Base-by-base conservation (phyloP, 2,113 vertebrate genomes). In the Phocoena sinus region DNA sequence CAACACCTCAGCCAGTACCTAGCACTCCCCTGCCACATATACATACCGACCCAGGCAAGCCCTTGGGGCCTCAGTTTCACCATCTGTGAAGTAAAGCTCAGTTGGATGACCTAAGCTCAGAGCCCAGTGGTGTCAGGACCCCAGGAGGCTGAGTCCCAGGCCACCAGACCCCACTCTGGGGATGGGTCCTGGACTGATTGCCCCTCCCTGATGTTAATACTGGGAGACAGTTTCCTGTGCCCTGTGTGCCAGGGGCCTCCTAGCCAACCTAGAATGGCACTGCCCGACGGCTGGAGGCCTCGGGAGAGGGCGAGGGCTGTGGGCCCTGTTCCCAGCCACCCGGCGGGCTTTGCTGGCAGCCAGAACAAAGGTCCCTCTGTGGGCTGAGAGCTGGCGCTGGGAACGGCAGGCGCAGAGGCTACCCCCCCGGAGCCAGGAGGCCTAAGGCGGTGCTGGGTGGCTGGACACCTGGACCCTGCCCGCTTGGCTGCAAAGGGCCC, bases 361-460 rank as follows among this genome's bases (percentile, higher is more conserved):
- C 97, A 3, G 33, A 98, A 99, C 99, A 99, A 99, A 98, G 98
- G 95, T 2, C 95, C 97, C 97, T 99, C 98, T 99, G 98, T 99
- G 98, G 92, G 8, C 98, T 98, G 97, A 96, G 96, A 83, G 33
- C 95, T 98, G 97, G 97, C 82, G 89, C 98, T 98, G 98, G 98
- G 98, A 98, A 98, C 95, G 96, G 98, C 97, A 96, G 97, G 98
- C 97, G 96, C 96, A 98, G 96, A 95, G 83, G 18, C 93, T 71
- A 47, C 62, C 93, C n/a, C 84, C 38, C 62, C 26, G 1, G 74
- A 94, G 80, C 94, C 96, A 94, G 91, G 96, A 95, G 97, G 97
- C 94, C 90, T 92, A 80, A 91, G 95, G 94, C 93, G 1, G 91
- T 93, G 81, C 95, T 67, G 95, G 97, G 96, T 31, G 73, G 80